A percentile compares a stretch with the other conserved stretches of the same genome.
Conservation (phyloP, 2,113 vertebrate species). For the Prunella himalayana region DNA sequence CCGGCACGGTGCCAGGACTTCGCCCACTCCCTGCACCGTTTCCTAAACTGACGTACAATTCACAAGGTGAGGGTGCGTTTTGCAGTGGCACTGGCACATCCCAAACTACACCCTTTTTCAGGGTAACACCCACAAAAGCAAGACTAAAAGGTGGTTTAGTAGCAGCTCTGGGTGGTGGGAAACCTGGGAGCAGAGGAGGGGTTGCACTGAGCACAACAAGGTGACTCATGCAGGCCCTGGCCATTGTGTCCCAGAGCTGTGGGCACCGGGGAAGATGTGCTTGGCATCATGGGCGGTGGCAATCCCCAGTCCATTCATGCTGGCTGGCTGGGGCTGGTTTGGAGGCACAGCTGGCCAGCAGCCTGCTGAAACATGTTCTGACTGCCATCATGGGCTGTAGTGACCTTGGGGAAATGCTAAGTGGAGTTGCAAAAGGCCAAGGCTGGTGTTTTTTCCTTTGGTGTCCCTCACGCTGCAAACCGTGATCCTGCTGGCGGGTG, state of each 20-base stretch:
- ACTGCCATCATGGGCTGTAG: neutral
- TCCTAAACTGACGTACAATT: neutral
- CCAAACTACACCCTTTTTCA: neutral
- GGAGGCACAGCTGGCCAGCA: neutral
- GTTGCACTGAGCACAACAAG: neutral
- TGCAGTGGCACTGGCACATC: neutral
- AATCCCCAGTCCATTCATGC: neutral
- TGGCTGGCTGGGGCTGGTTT: neutral
- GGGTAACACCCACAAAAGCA: neutral
- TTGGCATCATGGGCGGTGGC: neutral
- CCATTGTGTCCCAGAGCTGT: neutral
- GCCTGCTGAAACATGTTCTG: neutral
- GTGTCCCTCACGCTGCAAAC: neutral
- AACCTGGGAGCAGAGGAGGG: neutral
- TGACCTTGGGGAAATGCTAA: neutral
- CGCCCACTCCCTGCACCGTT: neutral
- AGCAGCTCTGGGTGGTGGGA: neutral
- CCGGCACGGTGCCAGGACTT: neutral
- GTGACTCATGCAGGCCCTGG: neutral
- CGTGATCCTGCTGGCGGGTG: rapidly evolving
- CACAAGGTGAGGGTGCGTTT: neutral
- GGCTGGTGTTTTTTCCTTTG: neutral
- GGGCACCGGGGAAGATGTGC: neutral
- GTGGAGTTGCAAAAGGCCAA: neutral
- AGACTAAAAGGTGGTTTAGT: neutral